phyloP scores from a whole-genome alignment of 2,888 invertebrate species.

The Harpalus rubripes region DNA sequence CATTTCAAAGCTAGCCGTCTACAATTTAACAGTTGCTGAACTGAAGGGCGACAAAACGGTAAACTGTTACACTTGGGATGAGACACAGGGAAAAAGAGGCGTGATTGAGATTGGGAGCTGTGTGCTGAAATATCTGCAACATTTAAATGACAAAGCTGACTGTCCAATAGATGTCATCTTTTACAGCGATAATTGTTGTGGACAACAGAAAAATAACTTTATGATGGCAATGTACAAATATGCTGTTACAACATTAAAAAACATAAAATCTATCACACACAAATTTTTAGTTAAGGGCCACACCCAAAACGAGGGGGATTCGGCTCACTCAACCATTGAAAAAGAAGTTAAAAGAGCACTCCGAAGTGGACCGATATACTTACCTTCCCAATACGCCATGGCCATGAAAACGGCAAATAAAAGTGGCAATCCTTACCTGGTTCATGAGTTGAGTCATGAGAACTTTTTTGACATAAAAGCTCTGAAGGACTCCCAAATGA shows the following conservation, averaged over 20 bases:
- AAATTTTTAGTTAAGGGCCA: constrained; percentile 61
- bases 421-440: constrained; percentile 19
- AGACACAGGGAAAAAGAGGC: constrained; percentile 71
- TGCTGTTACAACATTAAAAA: constrained; percentile 64
- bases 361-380: constrained; percentile 61
- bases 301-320: constrained; percentile 62
- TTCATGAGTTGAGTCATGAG: constrained; percentile 28
- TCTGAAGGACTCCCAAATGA: constrained; percentile 23
- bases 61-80: constrained; percentile 71
- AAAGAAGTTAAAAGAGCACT: constrained; percentile 61
- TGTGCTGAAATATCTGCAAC: constrained; percentile 63
- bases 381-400: constrained; percentile 11
- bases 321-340: constrained; percentile 61
- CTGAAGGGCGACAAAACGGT: constrained; percentile 70
- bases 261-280: constrained; percentile 60
- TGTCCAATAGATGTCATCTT: constrained; percentile 64
- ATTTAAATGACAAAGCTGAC: constrained; percentile 41
- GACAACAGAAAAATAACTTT: constrained; percentile 69
- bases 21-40: constrained; percentile 72
- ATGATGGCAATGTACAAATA: constrained; percentile 68
- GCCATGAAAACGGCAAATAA: constrained; percentile 22
- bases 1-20: constrained; percentile 71
- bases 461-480: constrained; percentile 38
- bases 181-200: constrained; percentile 67
- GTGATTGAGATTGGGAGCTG: constrained; percentile 71